Conservation (phyloP, 2,113 vertebrate genomes). For the Odobenus rosmarus region DNA sequence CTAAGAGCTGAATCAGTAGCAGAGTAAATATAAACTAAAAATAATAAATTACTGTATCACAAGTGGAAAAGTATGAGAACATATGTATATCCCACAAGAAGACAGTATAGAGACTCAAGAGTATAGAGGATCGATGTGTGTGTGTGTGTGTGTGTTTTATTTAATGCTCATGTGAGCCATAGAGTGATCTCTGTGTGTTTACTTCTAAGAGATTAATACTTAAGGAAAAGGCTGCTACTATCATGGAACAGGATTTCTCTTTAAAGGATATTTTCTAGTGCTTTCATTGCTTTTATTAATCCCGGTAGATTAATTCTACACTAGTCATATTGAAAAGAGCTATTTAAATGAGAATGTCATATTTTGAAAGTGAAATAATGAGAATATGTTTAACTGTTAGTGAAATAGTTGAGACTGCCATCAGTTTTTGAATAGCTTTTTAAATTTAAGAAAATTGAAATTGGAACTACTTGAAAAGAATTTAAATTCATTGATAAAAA, state of each 20-base stretch:
- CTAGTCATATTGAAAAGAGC: neutral
- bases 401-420: neutral
- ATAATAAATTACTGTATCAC: neutral
- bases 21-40: conserved; percentile 16
- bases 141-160: neutral
- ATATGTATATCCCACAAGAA: neutral
- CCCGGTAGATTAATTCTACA: neutral
- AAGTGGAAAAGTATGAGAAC: neutral
- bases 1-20: neutral
- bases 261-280: neutral
- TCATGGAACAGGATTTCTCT: conserved; percentile 20
- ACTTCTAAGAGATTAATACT: neutral
- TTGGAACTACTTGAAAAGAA: conserved; percentile 30
- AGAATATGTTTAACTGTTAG: conserved; percentile 45
- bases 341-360: conserved; percentile 27
- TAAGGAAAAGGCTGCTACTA: neutral
- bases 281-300: conserved; percentile 32
- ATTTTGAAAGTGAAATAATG: conserved; percentile 37
- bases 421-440: conserved; percentile 38
- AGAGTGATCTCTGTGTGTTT: neutral
- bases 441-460: conserved; percentile 38
- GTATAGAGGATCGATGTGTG: neutral
- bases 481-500: conserved; percentile 17
- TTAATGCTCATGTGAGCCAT: neutral
- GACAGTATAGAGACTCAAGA: neutral